Conservation (phyloP, 2,113 vertebrate species). For the Porphyrio hochstetteri region DNA sequence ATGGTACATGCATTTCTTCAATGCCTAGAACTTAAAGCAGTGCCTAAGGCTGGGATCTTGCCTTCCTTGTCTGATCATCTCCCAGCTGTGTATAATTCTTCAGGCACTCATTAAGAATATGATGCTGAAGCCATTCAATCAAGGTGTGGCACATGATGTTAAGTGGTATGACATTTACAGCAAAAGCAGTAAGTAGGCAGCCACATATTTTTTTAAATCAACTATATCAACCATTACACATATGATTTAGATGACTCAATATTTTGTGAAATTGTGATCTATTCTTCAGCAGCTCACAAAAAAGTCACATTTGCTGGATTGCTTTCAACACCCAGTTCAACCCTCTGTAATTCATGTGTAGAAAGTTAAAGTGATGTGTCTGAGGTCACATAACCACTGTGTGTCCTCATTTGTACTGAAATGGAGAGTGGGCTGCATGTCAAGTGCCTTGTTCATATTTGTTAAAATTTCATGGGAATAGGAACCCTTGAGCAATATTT, state of each 20-base stretch:
- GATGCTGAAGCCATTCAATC: not conserved
- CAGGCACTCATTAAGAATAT: not conserved
- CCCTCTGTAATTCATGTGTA: not conserved
- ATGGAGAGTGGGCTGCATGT: not conserved
- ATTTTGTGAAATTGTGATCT: not conserved
- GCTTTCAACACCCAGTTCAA: not conserved
- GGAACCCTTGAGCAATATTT: not conserved
- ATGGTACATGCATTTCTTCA: not conserved
- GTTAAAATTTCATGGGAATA: not conserved
- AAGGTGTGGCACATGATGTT: not conserved
- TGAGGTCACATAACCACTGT: not conserved
- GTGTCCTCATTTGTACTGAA: not conserved
- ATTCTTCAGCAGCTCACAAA: not conserved
- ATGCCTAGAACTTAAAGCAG: not conserved
- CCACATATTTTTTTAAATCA: not conserved
- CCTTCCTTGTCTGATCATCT: not conserved
- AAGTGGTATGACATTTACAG: not conserved
- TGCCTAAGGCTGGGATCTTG: not conserved
- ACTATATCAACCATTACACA: not conserved
- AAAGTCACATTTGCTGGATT: not conserved
- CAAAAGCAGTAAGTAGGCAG: not conserved
- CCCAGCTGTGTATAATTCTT: not conserved
- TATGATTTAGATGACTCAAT: not conserved
- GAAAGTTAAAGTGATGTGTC: not conserved
- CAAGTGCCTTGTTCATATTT: not conserved